These are phyloP conservation scores for Drosophila aldrichi DNA, from an alignment of 2,888 invertebrate genomes.

Conservation along the genomic window DNA sequence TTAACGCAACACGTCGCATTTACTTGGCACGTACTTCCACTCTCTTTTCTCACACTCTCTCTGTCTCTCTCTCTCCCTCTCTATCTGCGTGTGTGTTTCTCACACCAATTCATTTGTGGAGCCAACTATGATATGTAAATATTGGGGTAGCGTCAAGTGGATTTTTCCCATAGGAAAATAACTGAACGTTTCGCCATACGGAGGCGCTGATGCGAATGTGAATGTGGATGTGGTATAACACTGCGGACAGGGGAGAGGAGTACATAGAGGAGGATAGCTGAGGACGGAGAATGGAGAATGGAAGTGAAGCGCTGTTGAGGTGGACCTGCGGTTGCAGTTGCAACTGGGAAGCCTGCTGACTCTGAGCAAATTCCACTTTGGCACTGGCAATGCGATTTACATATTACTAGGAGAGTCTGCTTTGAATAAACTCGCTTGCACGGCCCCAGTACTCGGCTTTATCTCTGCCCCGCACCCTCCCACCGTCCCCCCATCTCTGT, in stretches of 20 bases:
- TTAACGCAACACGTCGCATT: conserved; percentile 44
- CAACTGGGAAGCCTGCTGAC: conserved; percentile 47
- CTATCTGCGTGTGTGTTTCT: background rate
- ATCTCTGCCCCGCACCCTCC: conserved; percentile 20
- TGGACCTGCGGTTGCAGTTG: conserved; percentile 28
- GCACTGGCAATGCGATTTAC: conserved; percentile 74
- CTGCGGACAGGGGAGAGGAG: background rate
- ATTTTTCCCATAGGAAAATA: conserved; percentile 67
- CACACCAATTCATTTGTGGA: conserved; percentile 57
- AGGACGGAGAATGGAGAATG: background rate
- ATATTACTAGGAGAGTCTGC: conserved; percentile 78
- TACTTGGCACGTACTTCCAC: conserved; percentile 39
- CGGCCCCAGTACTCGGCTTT: conserved; percentile 36
- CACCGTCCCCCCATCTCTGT: background rate
- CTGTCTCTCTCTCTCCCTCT: background rate
- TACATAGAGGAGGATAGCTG: background rate
- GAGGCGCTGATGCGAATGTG: conserved; percentile 65
- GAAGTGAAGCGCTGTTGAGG: conserved; percentile 4
- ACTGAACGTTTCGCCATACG: conserved; percentile 52
- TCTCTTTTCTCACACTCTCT: background rate
- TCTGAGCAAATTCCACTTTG: conserved; percentile 65
- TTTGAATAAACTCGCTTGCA: conserved; percentile 74
- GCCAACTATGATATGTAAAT: conserved; percentile 71
- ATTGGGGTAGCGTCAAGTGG: conserved; percentile 65
- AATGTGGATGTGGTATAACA: conserved; percentile 3